Evolutionary conservation across 2,113 vertebrate genomes (phyloP).

Genomic region (Menidia beryllina): DNA sequence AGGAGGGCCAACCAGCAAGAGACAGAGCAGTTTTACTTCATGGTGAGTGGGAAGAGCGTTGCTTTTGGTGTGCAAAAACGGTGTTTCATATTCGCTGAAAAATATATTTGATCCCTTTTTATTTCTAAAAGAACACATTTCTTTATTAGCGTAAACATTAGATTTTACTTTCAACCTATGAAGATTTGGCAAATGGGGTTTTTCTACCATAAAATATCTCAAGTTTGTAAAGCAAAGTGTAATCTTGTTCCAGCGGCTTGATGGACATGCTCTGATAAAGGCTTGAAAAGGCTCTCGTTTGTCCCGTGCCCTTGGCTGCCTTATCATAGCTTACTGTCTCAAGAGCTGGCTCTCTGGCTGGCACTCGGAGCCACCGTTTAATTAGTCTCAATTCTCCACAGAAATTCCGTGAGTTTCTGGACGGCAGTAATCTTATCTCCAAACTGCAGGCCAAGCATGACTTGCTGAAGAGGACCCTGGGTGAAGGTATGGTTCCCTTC

Average conservation of each 20-base stretch:
- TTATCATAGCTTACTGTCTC: slow-evolving; percentile 53
- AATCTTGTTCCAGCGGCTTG: slow-evolving; percentile 45
- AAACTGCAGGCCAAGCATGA: slow-evolving; percentile 99
- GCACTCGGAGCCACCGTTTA: slow-evolving; percentile 49
- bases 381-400: slow-evolving; percentile 82
- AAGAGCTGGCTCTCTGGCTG: slow-evolving; percentile 35
- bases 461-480: slow-evolving; percentile 92
- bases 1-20: slow-evolving; percentile 98
- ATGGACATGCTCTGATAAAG: slow-evolving; percentile 68
- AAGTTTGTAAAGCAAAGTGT: slow-evolving; percentile 24
- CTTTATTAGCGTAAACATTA: too few species aligned
- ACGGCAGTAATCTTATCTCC: slow-evolving; percentile 98
- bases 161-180: slow-evolving; percentile 5
- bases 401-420: slow-evolving; percentile 98
- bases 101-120: neutral
- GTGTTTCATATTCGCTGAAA: neutral
- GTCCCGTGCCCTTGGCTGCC: slow-evolving; percentile 60
- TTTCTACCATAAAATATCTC: slow-evolving; percentile 8
- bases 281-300: slow-evolving; percentile 38
- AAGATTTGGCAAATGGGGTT: slow-evolving; percentile 16
- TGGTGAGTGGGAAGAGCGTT: slow-evolving; percentile 78
- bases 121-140: neutral
- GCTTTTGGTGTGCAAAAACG: neutral
- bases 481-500: slow-evolving; percentile 86
- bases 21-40: slow-evolving; percentile 99